Evolutionary conservation across 1,140 invertebrate genomes (phyloP), one percentile per base, ranked within the genome.

Genomic region (Sitophilus oryzae): DNA sequence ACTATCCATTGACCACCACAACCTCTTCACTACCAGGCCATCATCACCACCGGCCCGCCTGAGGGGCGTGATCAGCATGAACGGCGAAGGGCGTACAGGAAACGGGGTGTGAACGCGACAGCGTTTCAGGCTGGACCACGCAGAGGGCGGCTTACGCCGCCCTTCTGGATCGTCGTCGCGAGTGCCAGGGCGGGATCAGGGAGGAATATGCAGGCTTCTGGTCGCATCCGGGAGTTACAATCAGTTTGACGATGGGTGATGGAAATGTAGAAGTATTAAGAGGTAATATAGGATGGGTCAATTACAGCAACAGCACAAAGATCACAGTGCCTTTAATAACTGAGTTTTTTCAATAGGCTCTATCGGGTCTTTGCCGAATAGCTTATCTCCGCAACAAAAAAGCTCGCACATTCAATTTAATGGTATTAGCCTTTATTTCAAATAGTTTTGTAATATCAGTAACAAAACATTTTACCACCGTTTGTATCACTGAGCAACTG

Each of bases 221-320:
- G 61, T 82, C 85, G 42, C 81, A 84, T 72, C 81, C 81, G 1
- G 82, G 82, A 2, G 82, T 85, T 62, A 82, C 78, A 2, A 81
- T 85, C 63, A 81, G 79, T 41, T 80, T 85, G 59, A 76, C 81
- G 62, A 78, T 82, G 61, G 80, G 81, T 9, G 81, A 83, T 58
- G 53, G 53, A 6, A 79, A 78, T 65, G 71, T 83, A 55, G 81
- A 84, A 65, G 73, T 82, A 37, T 77, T 84, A 59, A 76, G 80
- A 80, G 82, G 82, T 83, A n/a, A n/a, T n/a, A n/a, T n/a, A n/a
- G n/a, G n/a, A n/a, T n/a, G n/a, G n/a, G n/a, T n/a, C n/a, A n/a
- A n/a, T n/a, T n/a, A n/a, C n/a, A n/a, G n/a, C n/a, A n/a, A n/a
- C n/a, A n/a, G n/a, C n/a, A n/a, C n/a, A n/a, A n/a, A n/a, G n/a